Base-by-base conservation (phyloP, 1,140 invertebrate genomes). In the Ips nitidus region DNA sequence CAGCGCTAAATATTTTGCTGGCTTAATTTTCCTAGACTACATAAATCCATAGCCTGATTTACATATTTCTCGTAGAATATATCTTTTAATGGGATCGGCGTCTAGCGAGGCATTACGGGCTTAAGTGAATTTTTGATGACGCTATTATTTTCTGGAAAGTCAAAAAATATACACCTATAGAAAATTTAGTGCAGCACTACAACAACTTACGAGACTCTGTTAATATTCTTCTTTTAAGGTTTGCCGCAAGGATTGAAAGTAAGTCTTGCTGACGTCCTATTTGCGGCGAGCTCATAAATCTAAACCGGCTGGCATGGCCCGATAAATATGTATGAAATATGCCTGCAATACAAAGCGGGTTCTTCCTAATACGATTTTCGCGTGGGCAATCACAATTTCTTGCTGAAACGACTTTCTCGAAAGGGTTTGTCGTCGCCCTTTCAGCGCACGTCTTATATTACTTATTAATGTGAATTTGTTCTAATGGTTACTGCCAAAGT, bases 11-110 rank as follows among this genome's bases (percentile, higher is more conserved):
- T 22, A 50, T 50, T 50, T 50, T 50, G 2, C 45, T 50, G 22
- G 22, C 22, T 22, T 22, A 22, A 22, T 22, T 47, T 47, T 47
- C 45, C n/a, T 47, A n/a, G 45, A 22, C 22, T 22, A 22, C 22
- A 22, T 22, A 22, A 22, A 22, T 22, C 22, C 22, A 22, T 22
- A 55, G 1, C 5, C 37, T 38, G 6, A 2, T 55, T 55, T 55
- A 55, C 52, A 55, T 55, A 37, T 55, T 55, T 55, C 52, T 55
- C 37, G 37, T 36, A 37, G 52, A 37, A 55, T 55, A 38, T 55
- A 50, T 50, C 45, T 8, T 50, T 50, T 50, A 50, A 50, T 50
- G 45, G 1, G 22, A 3, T 50, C 7, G 45, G 45, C 45, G 22
- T 50, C 2, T 50, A 50, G 45, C 45, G 7, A 22, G 7, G 3